A percentile compares a stretch with the other conserved stretches of the same genome.
phyloP scores from a whole-genome alignment of 2,113 vertebrate genomes.

The Mesocricetus auratus region DNA sequence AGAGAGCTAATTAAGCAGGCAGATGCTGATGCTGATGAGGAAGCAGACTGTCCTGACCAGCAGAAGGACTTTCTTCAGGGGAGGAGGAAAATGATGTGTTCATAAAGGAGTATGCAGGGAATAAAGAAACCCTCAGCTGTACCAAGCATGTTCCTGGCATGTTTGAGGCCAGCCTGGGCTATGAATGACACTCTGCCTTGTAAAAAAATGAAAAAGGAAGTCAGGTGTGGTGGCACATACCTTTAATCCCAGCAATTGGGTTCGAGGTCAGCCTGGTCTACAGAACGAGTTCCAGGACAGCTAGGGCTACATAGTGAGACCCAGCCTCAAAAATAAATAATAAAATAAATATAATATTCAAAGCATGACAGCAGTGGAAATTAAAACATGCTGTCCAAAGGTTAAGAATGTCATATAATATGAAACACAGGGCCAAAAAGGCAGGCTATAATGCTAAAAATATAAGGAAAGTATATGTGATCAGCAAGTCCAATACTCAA shows the following conservation, averaged over 20 bases:
- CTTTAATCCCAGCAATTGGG: background rate
- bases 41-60: background rate
- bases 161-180: background rate
- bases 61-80: background rate
- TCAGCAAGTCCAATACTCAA: background rate
- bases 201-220: background rate
- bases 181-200: background rate
- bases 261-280: too few species aligned
- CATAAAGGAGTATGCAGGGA: background rate
- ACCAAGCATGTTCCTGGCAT: background rate
- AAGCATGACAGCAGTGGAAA: background rate
- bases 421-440: background rate
- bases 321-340: background rate
- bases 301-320: background rate
- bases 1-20: conserved; percentile 38
- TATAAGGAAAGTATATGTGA: background rate
- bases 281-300: background rate
- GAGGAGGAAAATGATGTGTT: conserved; percentile 13
- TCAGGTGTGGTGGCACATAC: accelerated
- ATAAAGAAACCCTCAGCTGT: background rate
- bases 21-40: conserved; percentile 32
- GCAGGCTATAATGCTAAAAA: background rate
- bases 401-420: background rate
- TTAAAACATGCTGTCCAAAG: background rate
- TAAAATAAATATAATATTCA: background rate